A percentile compares a stretch with the other conserved stretches of the same genome.
Conservation (phyloP, 2,113 vertebrate species). For the Melanostigma gelatinosum region DNA sequence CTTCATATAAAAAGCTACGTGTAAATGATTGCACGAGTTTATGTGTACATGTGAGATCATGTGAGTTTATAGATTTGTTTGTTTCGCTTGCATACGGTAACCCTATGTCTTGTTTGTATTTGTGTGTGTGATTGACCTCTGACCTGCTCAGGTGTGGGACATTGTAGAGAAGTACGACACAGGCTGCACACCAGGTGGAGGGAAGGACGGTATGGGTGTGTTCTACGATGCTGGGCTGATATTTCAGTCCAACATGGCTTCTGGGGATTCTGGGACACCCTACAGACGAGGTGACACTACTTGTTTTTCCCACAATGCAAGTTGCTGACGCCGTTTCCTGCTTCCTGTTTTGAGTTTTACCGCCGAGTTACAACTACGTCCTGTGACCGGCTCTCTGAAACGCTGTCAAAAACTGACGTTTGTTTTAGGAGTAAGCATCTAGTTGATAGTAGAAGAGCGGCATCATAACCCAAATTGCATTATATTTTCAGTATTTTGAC, state of each 20-base stretch:
- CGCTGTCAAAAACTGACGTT: too few species aligned
- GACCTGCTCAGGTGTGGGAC: constrained; percentile 82
- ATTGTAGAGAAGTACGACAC: constrained; percentile 81
- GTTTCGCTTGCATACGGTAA: not conserved
- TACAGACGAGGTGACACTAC: constrained; percentile 75
- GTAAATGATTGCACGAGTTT: not conserved
- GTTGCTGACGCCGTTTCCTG: too few species aligned
- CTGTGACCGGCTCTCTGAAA: too few species aligned
- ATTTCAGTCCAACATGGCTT: constrained; percentile 67
- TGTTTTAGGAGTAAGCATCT: not conserved
- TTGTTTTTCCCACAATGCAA: too few species aligned
- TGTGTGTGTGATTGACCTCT: not conserved
- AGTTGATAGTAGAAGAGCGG: not conserved
- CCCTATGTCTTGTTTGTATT: not conserved
- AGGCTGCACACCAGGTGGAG: constrained; percentile 86
- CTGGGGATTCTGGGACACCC: constrained; percentile 55
- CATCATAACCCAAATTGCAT: not conserved
- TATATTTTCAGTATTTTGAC: not conserved
- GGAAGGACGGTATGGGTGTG: constrained; percentile 76
- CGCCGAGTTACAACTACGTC: too few species aligned
- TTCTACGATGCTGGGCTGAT: constrained; percentile 84
- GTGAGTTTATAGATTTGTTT: not conserved
- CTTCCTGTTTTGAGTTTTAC: too few species aligned
- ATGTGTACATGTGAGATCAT: not conserved
- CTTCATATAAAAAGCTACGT: not conserved